Evolutionary conservation across 1,140 invertebrate species (phyloP), one percentile per base, ranked within the genome.

Genomic region (Drosophila grimshawi): DNA sequence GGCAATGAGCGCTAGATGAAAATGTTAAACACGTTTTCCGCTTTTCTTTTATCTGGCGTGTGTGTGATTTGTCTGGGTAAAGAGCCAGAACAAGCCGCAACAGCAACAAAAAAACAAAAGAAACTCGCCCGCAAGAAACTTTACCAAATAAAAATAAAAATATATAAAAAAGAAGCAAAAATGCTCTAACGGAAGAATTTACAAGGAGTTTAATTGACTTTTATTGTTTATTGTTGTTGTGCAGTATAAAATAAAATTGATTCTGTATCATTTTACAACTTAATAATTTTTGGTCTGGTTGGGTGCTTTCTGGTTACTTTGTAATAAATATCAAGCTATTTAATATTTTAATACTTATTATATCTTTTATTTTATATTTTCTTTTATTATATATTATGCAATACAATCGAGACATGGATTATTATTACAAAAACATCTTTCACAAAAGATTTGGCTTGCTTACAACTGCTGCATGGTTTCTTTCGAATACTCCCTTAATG

Each of bases 21-120:
- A 86, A 88, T 83, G 83, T 80, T 78, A 70, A 86, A 83, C 85
- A 86, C 83, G 83, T 86, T 86, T 70, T 39, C 61, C 49, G 52
- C 73, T 68, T 48, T 49, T 19, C 35, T 19, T 11, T 55, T 69
- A 74, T 51, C 45, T 48, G 32, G 37, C 49, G 55, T 76, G 67
- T 76, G 67, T 88, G 68, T 73, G 78, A 90, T 88, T 88, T 90
- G 80, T 83, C 86, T 80, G 57, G 69, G 49, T 68, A 61, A 61
- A 67, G 43, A 68, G 55, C 33, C 43, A 33, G 30, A 60, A 71
- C 61, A 65, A 59, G 61, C 61, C 67, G 37, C 73, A 72, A 19
- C 37, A 60, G n/a, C 49, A 55, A 7, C 32, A 62, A 27, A 46
- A 7, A 30, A 53, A 3, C 29, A 56, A 61, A 19, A 64, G 63